A percentile compares a stretch with the other conserved stretches of the same genome.
These are phyloP conservation scores for Toxonevra muliebris DNA, from an alignment of 2,888 invertebrate genomes.

Conservation along the genomic window DNA sequence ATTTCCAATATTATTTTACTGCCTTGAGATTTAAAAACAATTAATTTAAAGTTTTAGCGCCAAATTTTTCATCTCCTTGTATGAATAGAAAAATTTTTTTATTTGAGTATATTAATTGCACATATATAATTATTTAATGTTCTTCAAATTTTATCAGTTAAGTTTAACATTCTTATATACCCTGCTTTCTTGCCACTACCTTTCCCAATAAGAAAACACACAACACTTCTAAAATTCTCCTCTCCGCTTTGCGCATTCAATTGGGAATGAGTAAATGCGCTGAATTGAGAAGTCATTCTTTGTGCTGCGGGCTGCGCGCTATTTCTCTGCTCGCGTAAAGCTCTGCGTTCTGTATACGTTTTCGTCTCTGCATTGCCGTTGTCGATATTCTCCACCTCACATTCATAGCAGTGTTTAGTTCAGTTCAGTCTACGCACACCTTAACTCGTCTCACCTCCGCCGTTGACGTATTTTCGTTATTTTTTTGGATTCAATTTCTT, in stretches of 20 bases:
- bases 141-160: background rate
- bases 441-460: conserved; percentile 56
- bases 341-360: conserved; percentile 6
- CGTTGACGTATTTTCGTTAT: conserved; percentile 50
- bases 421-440: conserved; percentile 53
- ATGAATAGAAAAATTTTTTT: no score
- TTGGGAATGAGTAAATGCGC: conserved; percentile 20
- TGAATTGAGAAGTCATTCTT: conserved; percentile 28
- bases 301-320: conserved; percentile 14
- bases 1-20: no score
- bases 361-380: conserved; percentile 13
- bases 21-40: no score
- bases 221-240: conserved; percentile 22
- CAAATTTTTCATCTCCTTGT: no score
- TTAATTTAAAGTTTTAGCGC: no score
- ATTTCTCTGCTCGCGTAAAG: conserved; percentile 15
- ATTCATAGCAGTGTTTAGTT: conserved; percentile 33
- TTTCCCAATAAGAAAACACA: conserved; percentile 32
- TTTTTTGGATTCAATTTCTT: conserved; percentile 25
- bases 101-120: no score
- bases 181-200: conserved; percentile 1
- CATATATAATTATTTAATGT: no score
- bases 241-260: conserved; percentile 6
- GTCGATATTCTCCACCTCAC: conserved; percentile 30
- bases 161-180: background rate